These are phyloP conservation scores for Pocota personata DNA, from an alignment of 2,888 invertebrate genomes.

Conservation along the genomic window DNA sequence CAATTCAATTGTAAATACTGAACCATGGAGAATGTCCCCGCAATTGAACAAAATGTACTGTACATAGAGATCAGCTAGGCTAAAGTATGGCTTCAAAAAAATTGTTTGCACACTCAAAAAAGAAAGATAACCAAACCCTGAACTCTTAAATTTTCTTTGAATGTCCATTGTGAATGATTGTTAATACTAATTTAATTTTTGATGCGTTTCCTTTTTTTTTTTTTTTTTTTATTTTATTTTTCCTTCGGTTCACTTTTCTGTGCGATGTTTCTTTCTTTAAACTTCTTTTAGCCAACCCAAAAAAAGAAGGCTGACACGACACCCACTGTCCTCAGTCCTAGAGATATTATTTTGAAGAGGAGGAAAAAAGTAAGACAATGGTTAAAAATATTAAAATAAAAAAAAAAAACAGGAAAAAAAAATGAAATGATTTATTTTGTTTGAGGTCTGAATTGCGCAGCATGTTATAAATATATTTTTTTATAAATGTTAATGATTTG, in stretches of 20 bases:
- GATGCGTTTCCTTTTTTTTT: conserved; percentile 15
- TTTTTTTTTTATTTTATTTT: conserved; percentile 16
- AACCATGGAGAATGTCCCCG: background rate
- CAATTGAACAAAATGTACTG: conserved; percentile 1
- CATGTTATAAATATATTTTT: conserved; percentile 54
- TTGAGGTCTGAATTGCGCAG: conserved; percentile 58
- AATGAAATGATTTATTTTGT: background rate
- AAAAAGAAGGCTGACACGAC: conserved; percentile 75
- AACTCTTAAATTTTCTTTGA: conserved; percentile 37
- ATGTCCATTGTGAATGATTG: conserved; percentile 58
- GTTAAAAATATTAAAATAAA: conserved; percentile 13
- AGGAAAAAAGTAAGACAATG: conserved; percentile 76
- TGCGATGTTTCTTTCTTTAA: conserved; percentile 67
- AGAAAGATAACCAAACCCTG: conserved; percentile 8
- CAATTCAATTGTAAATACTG: conserved; percentile 52
- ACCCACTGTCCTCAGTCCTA: conserved; percentile 75
- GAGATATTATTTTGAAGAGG: conserved; percentile 77
- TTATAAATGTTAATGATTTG: conserved; percentile 52
- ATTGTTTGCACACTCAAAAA: conserved; percentile 46
- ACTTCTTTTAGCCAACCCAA: conserved; percentile 73
- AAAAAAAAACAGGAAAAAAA: conserved; percentile 6
- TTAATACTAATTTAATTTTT: conserved; percentile 63
- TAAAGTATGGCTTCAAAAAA: conserved; percentile 61
- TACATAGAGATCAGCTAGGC: conserved; percentile 48
- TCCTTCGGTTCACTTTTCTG: conserved; percentile 29